phyloP scores from a whole-genome alignment of 2,113 vertebrate species.

The Mus musculus region DNA sequence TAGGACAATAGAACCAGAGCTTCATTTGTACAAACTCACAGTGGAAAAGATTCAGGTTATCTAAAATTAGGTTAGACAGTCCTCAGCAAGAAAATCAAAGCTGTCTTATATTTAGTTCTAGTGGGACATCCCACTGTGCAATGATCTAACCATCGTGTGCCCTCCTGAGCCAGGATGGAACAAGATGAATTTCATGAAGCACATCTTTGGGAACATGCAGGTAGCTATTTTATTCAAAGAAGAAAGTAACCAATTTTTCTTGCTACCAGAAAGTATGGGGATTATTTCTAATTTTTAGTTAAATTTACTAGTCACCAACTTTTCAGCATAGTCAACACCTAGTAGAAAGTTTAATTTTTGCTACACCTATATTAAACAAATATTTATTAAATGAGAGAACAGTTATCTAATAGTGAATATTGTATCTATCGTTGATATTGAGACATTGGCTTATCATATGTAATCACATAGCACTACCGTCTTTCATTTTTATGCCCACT shows the following conservation, averaged over 20 bases:
- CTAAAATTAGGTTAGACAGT: conserved; percentile 78
- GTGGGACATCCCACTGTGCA: conserved; percentile 54
- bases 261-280: not conserved
- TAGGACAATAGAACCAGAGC: conserved; percentile 64
- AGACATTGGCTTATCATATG: not conserved
- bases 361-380: not conserved
- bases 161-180: not conserved
- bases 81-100: conserved; percentile 71
- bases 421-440: not conserved
- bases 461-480: not conserved
- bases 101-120: conserved; percentile 75
- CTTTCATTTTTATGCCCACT: not conserved
- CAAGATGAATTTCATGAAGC: conserved; percentile 43
- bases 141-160: conserved; percentile 32
- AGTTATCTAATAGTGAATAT: conserved; percentile 7
- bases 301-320: not conserved
- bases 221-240: conserved; percentile 21
- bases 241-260: not conserved
- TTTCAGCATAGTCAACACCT: not conserved
- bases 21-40: conserved; percentile 62
- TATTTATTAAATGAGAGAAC: conserved; percentile 20
- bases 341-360: conserved; percentile 33
- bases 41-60: conserved; percentile 65
- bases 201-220: not conserved
- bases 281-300: conserved; percentile 49